Evolutionary conservation across 2,797 vertebrate genomes (phyloP), one percentile per base, ranked within the genome.

Genomic region (Gadopsis bispinosus): DNA sequence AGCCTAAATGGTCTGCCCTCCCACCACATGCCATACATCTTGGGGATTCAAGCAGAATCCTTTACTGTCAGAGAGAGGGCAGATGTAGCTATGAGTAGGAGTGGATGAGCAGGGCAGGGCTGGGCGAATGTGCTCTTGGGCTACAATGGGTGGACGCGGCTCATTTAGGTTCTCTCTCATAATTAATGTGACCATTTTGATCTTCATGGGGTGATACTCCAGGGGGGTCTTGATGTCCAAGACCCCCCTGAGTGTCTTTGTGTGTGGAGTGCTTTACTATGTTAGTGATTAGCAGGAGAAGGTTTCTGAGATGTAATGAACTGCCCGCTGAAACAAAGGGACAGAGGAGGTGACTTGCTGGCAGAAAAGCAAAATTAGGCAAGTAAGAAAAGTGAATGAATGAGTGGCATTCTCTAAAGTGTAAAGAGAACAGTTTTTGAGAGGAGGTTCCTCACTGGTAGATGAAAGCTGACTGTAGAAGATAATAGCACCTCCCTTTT

Each of bases 121-220:
- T 69, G 61, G 54, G 62, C 77, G 73, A 80, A 73, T 70, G 81
- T 77, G 63, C 58, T 83, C 48, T 77, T 63, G 37, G 62, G 60
- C 68, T 75, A 78, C 63, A 74, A 31, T 17, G 31, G 66, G 20
- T 12, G 22, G 65, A 41, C 61, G 73, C 77, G 66, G 85, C 73
- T 66, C 12, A 63, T 91, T 92, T 84, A 83, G 70, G 26, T 80
- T 66, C 55, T 78, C 64, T 77, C 66, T 78, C 33, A 68, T 79
- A 85, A 87, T 81, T n/a, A 78, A 77, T 76, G 71, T 75, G 78
- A 51, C 58, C 41, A 71, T 84, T 90, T 89, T 69, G 45, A 62
- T 85, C 58, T 83, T 76, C 60, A 31, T 72, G 73, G 43, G 47
- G 35, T 56, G 48, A 67, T 55, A 63, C 41, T 83, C 39, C 31